Conservation (phyloP, 2,113 vertebrate genomes). For the Oostethus manadensis region DNA sequence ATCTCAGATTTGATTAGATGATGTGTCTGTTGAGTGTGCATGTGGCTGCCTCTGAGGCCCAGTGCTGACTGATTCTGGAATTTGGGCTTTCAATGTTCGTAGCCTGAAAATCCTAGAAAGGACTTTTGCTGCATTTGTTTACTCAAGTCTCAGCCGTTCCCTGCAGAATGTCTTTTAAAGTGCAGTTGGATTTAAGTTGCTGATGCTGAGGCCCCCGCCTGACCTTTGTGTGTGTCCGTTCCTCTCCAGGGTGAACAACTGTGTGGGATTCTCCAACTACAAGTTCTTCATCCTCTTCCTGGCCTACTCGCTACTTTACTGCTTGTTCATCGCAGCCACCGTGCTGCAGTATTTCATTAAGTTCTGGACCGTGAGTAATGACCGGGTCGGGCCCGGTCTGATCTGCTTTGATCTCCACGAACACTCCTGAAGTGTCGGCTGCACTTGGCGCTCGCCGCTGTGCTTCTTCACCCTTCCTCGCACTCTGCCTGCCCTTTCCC, state of each 20-base stretch:
- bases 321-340: slow-evolving; percentile 89
- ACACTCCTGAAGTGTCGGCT: slow-evolving; percentile 8
- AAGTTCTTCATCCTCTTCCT: slow-evolving; percentile 89
- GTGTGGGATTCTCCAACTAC: slow-evolving; percentile 74
- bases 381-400: background rate
- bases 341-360: slow-evolving; percentile 97
- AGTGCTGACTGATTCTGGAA: no score
- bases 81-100: no score
- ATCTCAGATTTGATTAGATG: no score
- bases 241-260: slow-evolving; percentile 73
- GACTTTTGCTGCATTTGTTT: no score
- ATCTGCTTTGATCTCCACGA: background rate
- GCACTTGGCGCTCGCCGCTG: slow-evolving; percentile 40
- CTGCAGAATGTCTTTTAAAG: background rate
- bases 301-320: slow-evolving; percentile 92
- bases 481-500: slow-evolving; percentile 14
- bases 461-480: slow-evolving; percentile 21
- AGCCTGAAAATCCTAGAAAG: no score
- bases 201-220: background rate
- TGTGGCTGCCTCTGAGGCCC: no score
- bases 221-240: slow-evolving; percentile 12
- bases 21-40: no score
- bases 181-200: background rate
- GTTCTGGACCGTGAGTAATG: slow-evolving; percentile 93
- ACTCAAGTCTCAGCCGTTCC: background rate